These are phyloP conservation scores for Heliangelus exortis DNA, from an alignment of 2,797 vertebrate species.

Conservation along the genomic window DNA sequence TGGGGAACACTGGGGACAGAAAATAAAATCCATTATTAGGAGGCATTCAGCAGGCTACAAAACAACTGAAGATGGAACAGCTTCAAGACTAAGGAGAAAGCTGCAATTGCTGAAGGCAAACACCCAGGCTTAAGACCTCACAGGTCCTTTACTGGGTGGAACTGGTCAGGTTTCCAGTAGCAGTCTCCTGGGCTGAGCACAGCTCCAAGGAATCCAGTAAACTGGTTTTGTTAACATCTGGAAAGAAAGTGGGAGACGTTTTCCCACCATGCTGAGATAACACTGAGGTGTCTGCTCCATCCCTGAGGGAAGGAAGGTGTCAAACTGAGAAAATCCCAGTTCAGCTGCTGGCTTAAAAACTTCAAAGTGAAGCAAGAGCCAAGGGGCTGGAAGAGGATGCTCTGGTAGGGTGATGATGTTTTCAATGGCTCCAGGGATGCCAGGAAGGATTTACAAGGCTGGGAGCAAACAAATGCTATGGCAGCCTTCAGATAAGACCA, in stretches of 20 bases:
- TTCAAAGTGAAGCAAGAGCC: background rate
- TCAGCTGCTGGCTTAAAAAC: background rate
- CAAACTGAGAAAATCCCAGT: background rate
- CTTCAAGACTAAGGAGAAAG: background rate
- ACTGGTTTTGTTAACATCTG: background rate
- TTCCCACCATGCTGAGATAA: constrained; percentile 46
- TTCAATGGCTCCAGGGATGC: background rate
- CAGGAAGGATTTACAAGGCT: background rate
- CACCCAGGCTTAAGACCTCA: background rate
- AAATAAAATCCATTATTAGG: background rate
- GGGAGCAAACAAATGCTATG: background rate
- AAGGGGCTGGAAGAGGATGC: background rate
- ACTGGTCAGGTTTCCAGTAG: background rate
- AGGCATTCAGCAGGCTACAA: background rate
- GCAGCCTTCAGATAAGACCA: background rate
- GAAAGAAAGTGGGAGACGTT: background rate
- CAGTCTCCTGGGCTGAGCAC: background rate
- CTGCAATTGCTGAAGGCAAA: background rate
- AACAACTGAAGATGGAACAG: background rate
- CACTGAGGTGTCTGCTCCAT: constrained; percentile 8
- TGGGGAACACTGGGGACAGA: background rate
- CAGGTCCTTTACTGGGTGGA: background rate
- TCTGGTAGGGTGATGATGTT: background rate
- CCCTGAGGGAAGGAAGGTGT: background rate
- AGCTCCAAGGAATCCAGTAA: background rate